Conservation (phyloP, 2,888 invertebrate species). For the Pseudoips prasinana region DNA sequence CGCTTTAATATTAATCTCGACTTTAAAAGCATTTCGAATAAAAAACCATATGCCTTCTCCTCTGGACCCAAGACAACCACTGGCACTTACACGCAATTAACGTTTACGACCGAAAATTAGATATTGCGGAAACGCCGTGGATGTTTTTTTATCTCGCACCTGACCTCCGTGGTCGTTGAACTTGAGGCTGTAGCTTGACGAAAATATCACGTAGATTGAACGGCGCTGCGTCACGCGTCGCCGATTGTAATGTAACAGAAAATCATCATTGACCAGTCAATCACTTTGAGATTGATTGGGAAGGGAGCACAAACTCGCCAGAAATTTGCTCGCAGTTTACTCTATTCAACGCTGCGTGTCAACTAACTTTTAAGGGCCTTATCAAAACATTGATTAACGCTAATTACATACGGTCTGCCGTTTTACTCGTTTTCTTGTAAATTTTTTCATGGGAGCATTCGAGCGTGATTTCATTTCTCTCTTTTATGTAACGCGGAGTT, state of each 20-base stretch:
- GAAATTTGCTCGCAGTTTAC: slow-evolving; percentile 42
- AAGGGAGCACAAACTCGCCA: slow-evolving; percentile 38
- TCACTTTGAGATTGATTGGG: slow-evolving; percentile 36
- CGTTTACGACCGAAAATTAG: slow-evolving; percentile 67
- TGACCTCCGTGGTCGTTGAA: slow-evolving; percentile 70
- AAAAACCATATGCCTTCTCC: slow-evolving; percentile 10
- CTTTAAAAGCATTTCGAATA: slow-evolving; percentile 18
- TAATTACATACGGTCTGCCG: slow-evolving; percentile 14
- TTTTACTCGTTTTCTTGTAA: slow-evolving; percentile 19
- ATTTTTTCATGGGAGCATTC: slow-evolving; percentile 21
- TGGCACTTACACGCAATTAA: slow-evolving; percentile 59
- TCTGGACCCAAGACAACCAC: slow-evolving; percentile 20
- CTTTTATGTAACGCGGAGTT: slow-evolving; percentile 45
- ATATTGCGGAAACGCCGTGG: slow-evolving; percentile 55
- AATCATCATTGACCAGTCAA: slow-evolving; percentile 25
- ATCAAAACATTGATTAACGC: slow-evolving; percentile 14
- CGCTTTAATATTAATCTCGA: slow-evolving; percentile 15
- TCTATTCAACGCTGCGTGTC: slow-evolving; percentile 21
- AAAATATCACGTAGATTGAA: slow-evolving; percentile 59
- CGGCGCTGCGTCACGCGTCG: slow-evolving; percentile 55
- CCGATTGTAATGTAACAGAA: slow-evolving; percentile 32
- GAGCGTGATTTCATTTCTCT: slow-evolving; percentile 37
- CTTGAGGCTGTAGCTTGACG: slow-evolving; percentile 48
- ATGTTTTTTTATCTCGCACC: slow-evolving; percentile 55
- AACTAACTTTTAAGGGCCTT: slow-evolving; percentile 14